Evolutionary conservation across 1,140 invertebrate species (phyloP).

Genomic region (Bombus breviceps): DNA sequence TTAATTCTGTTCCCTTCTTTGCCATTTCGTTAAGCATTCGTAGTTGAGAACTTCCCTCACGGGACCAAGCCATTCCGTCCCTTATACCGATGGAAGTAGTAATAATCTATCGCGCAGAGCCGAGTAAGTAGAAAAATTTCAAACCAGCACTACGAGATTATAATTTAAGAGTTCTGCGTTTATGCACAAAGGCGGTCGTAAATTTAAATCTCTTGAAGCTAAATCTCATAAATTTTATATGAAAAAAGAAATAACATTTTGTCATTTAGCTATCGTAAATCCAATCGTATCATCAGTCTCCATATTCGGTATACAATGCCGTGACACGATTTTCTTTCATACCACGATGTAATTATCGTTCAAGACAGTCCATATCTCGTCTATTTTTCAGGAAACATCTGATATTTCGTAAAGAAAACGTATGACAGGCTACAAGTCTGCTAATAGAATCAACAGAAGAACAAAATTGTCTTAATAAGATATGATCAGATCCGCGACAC

Average conservation of each 20-base stretch:
- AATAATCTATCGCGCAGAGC: neutral
- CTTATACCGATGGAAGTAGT: neutral
- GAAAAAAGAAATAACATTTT: neutral
- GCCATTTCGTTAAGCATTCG: neutral
- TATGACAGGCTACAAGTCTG: too few relatives aligned
- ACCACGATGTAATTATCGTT: too few relatives aligned
- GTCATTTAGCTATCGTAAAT: too few relatives aligned
- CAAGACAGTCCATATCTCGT: too few relatives aligned
- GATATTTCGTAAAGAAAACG: too few relatives aligned
- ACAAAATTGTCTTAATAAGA: constrained; percentile 19
- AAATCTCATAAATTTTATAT: neutral
- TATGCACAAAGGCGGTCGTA: neutral
- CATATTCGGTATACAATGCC: too few relatives aligned
- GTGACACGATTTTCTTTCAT: too few relatives aligned
- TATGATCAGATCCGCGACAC: neutral
- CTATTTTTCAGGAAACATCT: too few relatives aligned
- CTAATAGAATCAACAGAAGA: too few relatives aligned
- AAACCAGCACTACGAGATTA: neutral
- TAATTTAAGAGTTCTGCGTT: neutral
- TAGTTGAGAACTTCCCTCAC: neutral
- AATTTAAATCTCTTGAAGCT: too few relatives aligned
- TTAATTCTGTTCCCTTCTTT: constrained; percentile 17
- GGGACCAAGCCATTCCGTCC: neutral
- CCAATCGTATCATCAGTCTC: too few relatives aligned
- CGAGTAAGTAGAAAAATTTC: neutral